phyloP scores from a whole-genome alignment of 2,888 invertebrate species.

The Phrixothrix hirtus region DNA sequence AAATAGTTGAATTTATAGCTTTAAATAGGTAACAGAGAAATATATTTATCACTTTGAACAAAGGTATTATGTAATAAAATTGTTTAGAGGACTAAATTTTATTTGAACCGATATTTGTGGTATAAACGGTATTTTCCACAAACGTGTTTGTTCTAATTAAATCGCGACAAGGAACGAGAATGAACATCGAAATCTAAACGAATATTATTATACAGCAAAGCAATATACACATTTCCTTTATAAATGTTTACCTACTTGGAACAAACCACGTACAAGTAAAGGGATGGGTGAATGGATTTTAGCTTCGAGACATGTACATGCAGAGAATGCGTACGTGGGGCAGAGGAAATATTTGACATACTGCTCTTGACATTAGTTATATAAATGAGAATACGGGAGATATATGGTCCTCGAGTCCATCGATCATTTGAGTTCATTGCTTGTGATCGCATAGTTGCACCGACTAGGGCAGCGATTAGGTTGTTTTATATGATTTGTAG shows the following conservation, averaged over 20 bases:
- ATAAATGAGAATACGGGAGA: constrained; percentile 48
- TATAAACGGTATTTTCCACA: too few species aligned
- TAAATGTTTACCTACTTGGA: neutral
- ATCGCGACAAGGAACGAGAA: too few species aligned
- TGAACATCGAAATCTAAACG: too few species aligned
- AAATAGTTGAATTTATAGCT: too few species aligned
- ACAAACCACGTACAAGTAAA: neutral
- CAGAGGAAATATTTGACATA: constrained; percentile 14
- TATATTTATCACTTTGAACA: too few species aligned
- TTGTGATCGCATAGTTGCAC: constrained; percentile 45
- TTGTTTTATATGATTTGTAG: constrained; percentile 38
- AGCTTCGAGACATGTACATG: neutral
- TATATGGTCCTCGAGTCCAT: constrained; percentile 50
- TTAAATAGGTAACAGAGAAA: too few species aligned
- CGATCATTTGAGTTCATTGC: constrained; percentile 52
- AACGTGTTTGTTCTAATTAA: too few species aligned
- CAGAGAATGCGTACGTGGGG: neutral
- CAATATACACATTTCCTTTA: too few species aligned
- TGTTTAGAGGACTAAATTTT: too few species aligned
- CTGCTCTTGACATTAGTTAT: constrained; percentile 47
- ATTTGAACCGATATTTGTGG: too few species aligned
- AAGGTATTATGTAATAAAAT: too few species aligned
- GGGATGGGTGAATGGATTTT: neutral
- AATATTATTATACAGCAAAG: too few species aligned
- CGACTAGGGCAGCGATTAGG: constrained; percentile 36